Evolutionary conservation across 2,888 invertebrate genomes (phyloP).

Genomic region (Phaedon cochleariae): DNA sequence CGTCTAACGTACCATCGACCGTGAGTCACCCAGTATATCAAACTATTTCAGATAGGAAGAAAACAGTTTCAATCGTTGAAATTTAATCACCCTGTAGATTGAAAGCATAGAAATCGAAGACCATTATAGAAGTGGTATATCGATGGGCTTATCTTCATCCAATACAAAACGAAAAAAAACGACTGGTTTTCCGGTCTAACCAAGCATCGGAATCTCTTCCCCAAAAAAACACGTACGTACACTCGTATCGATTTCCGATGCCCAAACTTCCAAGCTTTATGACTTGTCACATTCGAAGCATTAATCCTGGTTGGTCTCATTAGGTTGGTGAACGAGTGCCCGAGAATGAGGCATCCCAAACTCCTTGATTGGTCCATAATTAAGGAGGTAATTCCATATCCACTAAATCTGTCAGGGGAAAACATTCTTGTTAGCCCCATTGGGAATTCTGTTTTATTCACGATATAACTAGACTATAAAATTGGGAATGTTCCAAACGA

Average conservation of each 20-base stretch:
- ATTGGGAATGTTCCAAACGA: no score
- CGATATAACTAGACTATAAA: no score
- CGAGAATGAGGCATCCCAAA: not conserved
- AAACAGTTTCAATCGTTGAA: no score
- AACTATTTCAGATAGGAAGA: no score
- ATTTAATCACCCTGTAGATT: no score
- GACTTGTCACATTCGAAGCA: not conserved
- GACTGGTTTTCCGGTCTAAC: not conserved
- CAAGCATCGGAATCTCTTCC: not conserved
- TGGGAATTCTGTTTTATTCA: not conserved
- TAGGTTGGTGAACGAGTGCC: not conserved
- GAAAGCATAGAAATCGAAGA: no score
- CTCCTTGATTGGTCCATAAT: not conserved
- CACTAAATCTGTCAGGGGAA: not conserved
- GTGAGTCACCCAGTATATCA: no score
- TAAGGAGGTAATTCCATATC: not conserved
- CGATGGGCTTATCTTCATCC: no score
- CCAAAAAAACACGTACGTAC: not conserved
- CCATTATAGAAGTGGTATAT: no score
- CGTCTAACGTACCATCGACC: no score
- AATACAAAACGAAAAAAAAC: no score
- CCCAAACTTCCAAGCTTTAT: not conserved
- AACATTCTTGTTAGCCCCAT: not conserved
- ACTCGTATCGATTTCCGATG: not conserved
- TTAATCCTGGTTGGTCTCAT: not conserved